Evolutionary conservation across 2,797 vertebrate species (phyloP).

Genomic region (Peromyscus aztecus): DNA sequence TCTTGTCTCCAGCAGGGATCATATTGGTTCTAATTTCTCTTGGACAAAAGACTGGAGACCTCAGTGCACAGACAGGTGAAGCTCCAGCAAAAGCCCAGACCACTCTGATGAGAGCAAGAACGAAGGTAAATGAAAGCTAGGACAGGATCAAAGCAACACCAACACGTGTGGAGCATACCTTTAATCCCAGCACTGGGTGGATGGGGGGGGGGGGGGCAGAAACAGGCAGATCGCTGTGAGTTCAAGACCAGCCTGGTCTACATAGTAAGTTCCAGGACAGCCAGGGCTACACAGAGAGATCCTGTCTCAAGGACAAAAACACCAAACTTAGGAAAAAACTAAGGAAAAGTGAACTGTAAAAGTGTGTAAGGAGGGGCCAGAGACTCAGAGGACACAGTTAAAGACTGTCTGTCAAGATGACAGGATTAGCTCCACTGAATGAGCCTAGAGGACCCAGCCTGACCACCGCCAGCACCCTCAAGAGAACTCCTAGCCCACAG

Average conservation of each 20-base stretch:
- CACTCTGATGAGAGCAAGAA: not conserved
- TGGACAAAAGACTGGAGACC: not conserved
- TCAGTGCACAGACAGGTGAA: not conserved
- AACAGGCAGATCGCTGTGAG: not conserved
- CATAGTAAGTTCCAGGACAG: not conserved
- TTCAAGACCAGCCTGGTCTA: not conserved
- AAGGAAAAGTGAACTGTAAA: not conserved
- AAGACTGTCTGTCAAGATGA: slow-evolving; percentile 34
- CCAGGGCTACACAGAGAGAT: not conserved
- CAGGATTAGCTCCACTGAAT: not conserved
- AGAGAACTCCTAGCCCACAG: not conserved
- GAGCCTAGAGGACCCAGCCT: not conserved
- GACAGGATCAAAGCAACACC: slow-evolving; percentile 15
- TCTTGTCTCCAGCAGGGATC: slow-evolving; percentile 38
- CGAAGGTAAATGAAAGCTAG: slow-evolving; percentile 29
- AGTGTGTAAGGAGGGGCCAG: not conserved
- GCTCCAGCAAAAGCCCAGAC: slow-evolving; percentile 40
- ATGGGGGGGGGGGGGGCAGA: not conserved
- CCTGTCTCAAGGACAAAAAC: not conserved
- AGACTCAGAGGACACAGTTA: slow-evolving; percentile 46
- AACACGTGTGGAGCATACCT: not conserved
- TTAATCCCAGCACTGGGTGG: not conserved
- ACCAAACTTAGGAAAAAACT: slow-evolving; percentile 38
- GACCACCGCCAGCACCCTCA: not conserved
- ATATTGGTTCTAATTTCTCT: slow-evolving; percentile 28